These are phyloP conservation scores for Oncopeltus fasciatus DNA, from an alignment of 1,140 invertebrate species.

Conservation along the genomic window DNA sequence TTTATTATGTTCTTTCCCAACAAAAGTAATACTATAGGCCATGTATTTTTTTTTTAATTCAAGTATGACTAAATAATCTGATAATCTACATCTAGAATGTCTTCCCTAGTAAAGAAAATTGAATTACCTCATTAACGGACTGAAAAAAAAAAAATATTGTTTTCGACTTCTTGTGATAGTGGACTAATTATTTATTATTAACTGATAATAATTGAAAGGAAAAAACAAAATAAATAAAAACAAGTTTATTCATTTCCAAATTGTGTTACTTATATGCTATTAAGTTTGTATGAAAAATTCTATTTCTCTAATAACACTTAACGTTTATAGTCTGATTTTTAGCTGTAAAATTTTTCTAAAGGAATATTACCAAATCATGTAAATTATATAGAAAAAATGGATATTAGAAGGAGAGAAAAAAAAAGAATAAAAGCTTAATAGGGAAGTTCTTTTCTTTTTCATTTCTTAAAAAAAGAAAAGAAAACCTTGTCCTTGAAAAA, in stretches of 20 bases:
- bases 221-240: neutral
- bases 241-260: neutral
- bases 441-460: neutral
- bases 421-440: neutral
- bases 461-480: too few relatives aligned
- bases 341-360: neutral
- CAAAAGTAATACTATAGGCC: neutral
- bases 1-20: neutral
- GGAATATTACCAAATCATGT: neutral
- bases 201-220: neutral
- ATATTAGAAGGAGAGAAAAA: neutral
- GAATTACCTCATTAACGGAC: neutral
- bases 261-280: neutral
- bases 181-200: neutral
- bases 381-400: neutral
- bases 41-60: neutral
- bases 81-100: neutral
- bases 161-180: too few relatives aligned
- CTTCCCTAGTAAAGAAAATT: neutral
- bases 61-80: neutral
- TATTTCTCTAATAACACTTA: neutral
- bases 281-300: slow-evolving; percentile 1
- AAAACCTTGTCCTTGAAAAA: neutral
- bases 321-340: neutral
- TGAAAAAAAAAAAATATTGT: neutral